Evolutionary conservation across 2,888 invertebrate genomes (phyloP), one percentile per base, ranked within the genome.

Genomic region (Protonemura montana): DNA sequence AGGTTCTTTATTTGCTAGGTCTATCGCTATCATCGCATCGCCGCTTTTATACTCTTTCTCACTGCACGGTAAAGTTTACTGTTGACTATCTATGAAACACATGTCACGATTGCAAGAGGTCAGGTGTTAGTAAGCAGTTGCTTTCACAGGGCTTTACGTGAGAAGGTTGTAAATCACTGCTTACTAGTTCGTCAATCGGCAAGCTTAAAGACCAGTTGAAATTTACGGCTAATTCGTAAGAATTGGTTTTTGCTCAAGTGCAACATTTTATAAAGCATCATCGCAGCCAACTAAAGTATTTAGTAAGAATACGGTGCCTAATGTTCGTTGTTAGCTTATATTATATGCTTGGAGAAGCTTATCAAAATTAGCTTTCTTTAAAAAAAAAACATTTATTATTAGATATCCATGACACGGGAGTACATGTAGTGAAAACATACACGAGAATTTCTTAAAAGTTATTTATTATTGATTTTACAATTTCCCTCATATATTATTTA

Each of bases 331-430:
- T 59, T 59, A 59, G 59, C 59, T 59, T 59, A 41, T 7, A 59
- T 59, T 21, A 21, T 59, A 7, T 7, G 3, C 3, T 59, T 10
- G 59, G 21, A 13, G 21, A 59, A 21, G 59, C 13, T 59, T 59
- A 7, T 21, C 13, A 3, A 59, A 59, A 59, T 59, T 59, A 16
- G 59, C 59, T 59, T 59, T 16, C 59, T 1, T 59, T n/a, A n/a
- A 35, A 6, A 35, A 35, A 21, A 59, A 10, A 16, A 16, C 59
- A 59, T 59, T 59, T 7, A 59, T 59, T 59, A 59, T 59, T 59
- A 21, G 59, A 27, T 78, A 78, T 78, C 78, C 78, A 78, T 78
- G 78, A 78, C 78, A 78, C 78, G 78, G n/a, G 10, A 59, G 59
- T 35, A 35, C 35, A 35, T 35, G n/a, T 7, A 59, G 21, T 59